Conservation (phyloP, 2,797 vertebrate species). For the Micromesistius poutassou region DNA sequence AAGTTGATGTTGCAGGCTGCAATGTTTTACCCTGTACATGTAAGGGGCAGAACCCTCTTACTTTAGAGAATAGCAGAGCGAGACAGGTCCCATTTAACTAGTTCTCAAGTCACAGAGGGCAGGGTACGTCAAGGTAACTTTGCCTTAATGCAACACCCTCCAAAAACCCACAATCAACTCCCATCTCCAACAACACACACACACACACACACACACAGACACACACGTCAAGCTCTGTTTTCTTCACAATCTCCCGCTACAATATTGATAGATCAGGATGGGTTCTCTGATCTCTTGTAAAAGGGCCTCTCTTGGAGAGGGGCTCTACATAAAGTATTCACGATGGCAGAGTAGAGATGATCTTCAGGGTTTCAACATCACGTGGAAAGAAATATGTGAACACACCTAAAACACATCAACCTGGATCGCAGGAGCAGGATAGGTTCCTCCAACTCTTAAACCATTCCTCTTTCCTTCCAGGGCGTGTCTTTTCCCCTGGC, state of each 20-base stretch:
- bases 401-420: neutral
- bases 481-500: neutral
- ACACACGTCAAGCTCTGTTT: neutral
- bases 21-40: no score
- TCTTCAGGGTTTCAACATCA: neutral
- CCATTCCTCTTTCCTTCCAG: neutral
- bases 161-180: no score
- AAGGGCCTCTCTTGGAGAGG: neutral
- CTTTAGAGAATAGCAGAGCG: no score
- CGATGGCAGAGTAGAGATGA: neutral
- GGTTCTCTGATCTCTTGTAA: neutral
- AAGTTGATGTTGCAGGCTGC: no score
- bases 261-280: neutral
- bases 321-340: neutral
- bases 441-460: no score
- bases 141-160: no score
- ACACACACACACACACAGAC: neutral
- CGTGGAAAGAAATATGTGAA: neutral
- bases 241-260: neutral
- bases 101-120: no score
- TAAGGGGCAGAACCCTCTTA: no score
- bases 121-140: no score
- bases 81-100: no score
- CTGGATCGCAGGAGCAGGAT: neutral
- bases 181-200: neutral